Evolutionary conservation across 2,888 invertebrate genomes (phyloP).

Genomic region (Dorcus parallelipipedus): DNA sequence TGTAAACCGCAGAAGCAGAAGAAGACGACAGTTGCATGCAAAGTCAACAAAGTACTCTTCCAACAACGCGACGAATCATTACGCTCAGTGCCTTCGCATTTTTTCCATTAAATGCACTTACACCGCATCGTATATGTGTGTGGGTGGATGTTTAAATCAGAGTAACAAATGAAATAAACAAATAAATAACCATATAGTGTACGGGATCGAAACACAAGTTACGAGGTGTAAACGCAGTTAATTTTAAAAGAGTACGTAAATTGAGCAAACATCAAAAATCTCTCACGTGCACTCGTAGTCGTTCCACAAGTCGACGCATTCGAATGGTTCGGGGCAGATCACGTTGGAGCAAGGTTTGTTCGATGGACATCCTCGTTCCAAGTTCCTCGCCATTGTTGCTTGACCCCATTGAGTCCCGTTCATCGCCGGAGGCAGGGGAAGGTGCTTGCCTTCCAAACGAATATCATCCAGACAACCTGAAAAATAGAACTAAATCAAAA

Average conservation of each 20-base stretch:
- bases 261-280: slow-evolving; percentile 3
- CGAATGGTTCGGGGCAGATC: slow-evolving; percentile 89
- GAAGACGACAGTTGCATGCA: too few species aligned
- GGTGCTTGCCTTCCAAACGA: slow-evolving; percentile 88
- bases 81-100: slow-evolving; percentile 45
- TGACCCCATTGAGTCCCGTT: slow-evolving; percentile 96
- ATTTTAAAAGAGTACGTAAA: background rate
- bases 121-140: background rate
- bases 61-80: background rate
- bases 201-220: too few species aligned
- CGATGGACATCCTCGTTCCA: slow-evolving; percentile 89
- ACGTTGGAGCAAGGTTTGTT: slow-evolving; percentile 94
- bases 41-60: background rate
- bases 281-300: slow-evolving; percentile 98
- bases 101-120: background rate
- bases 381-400: slow-evolving; percentile 88
- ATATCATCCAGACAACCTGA: slow-evolving; percentile 79
- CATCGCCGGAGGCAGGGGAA: slow-evolving; percentile 92
- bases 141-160: too few species aligned
- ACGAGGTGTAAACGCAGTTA: background rate
- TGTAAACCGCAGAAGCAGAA: too few species aligned
- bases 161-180: too few species aligned
- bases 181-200: too few species aligned
- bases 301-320: slow-evolving; percentile 96
- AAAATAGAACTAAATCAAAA: slow-evolving; percentile 9